These are phyloP conservation scores for Oreortyx pictus DNA, from an alignment of 2,797 vertebrate species.

Conservation along the genomic window DNA sequence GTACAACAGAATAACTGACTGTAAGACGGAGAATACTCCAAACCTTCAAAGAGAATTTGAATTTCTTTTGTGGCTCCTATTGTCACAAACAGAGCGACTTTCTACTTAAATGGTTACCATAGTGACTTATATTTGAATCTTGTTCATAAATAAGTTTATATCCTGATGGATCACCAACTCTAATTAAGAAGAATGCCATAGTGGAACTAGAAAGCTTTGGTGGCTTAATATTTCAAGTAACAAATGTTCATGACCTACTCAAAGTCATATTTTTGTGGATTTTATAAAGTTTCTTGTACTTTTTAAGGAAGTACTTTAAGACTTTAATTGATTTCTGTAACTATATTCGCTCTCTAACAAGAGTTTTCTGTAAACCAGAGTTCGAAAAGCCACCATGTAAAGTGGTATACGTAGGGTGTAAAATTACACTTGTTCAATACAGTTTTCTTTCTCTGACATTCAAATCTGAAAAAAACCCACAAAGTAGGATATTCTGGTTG, in stretches of 20 bases:
- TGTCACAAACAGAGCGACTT: background rate
- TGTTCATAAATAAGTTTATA: background rate
- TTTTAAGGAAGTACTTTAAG: background rate
- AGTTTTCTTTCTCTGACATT: background rate
- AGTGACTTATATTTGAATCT: background rate
- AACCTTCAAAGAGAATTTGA: background rate
- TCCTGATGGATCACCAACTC: background rate
- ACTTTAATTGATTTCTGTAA: background rate
- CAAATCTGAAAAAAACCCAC: constrained; percentile 5
- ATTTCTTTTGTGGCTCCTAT: background rate
- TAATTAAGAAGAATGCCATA: background rate
- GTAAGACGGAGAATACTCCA: background rate
- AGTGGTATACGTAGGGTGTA: background rate
- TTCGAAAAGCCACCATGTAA: background rate
- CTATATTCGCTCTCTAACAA: background rate
- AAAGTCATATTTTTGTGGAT: background rate
- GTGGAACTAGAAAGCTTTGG: background rate
- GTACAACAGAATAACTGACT: background rate
- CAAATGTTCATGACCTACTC: background rate
- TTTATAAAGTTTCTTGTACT: background rate
- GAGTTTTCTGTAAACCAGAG: background rate
- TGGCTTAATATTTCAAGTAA: background rate
- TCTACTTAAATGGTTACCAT: background rate
- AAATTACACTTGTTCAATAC: background rate
- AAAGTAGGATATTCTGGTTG: background rate